These are phyloP conservation scores for Magallana ariakensis DNA, from an alignment of 1,140 invertebrate species.

Conservation along the genomic window DNA sequence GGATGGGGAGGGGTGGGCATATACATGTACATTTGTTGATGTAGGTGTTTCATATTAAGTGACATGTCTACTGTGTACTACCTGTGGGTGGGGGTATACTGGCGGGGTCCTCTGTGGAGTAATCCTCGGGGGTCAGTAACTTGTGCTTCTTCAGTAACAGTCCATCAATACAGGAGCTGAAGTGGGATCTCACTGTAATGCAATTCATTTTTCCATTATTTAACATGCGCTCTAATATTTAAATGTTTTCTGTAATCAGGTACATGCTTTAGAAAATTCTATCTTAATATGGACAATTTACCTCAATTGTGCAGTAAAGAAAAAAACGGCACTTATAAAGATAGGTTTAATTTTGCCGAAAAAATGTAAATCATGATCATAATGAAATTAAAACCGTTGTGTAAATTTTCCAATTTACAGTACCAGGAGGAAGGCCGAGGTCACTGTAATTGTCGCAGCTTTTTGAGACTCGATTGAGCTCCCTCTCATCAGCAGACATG, in stretches of 20 bases:
- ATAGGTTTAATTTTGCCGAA: neutral
- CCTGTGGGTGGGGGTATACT: conserved; percentile 74
- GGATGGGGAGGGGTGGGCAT: too few relatives aligned
- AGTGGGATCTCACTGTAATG: conserved; percentile 73
- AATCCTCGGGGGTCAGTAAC: conserved; percentile 77
- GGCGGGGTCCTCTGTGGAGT: conserved; percentile 69
- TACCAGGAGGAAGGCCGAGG: conserved; percentile 77
- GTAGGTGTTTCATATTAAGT: too few relatives aligned
- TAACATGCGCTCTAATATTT: too few relatives aligned
- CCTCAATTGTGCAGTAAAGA: too few relatives aligned
- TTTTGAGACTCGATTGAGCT: conserved; percentile 68
- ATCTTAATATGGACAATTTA: too few relatives aligned
- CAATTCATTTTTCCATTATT: neutral
- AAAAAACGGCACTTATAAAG: too few relatives aligned
- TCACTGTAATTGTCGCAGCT: conserved; percentile 71
- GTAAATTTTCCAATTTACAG: too few relatives aligned
- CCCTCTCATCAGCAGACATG: conserved; percentile 78
- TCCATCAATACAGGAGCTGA: conserved; percentile 77
- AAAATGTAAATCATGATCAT: neutral
- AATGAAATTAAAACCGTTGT: neutral
- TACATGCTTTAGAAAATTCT: too few relatives aligned
- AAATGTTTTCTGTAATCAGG: too few relatives aligned
- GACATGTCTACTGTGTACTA: conserved; percentile 47
- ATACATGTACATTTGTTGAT: too few relatives aligned
- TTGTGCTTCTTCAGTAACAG: conserved; percentile 73